These are phyloP conservation scores for Megalopta genalis DNA, from an alignment of 1,140 invertebrate genomes.

Conservation along the genomic window DNA sequence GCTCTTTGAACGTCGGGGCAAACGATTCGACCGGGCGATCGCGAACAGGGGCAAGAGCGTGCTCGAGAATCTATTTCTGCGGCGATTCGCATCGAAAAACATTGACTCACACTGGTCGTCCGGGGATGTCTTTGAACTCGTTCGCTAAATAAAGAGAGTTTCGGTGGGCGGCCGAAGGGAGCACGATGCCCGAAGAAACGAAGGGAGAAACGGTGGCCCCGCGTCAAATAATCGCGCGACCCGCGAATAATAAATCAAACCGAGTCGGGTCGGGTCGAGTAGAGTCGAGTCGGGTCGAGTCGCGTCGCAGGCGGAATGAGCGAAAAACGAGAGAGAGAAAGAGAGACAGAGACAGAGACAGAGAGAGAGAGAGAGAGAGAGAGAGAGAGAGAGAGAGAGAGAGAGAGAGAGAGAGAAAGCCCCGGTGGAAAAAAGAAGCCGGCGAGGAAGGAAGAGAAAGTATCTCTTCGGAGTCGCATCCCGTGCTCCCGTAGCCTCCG, in stretches of 20 bases:
- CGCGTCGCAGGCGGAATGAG: slow-evolving; percentile 11
- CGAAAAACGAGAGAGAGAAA: slow-evolving; percentile 11
- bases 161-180: slow-evolving; percentile 14
- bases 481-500: background rate
- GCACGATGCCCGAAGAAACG: background rate
- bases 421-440: slow-evolving; percentile 15
- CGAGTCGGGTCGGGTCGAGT: slow-evolving; percentile 32
- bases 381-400: too few species aligned
- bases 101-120: slow-evolving; percentile 67
- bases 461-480: slow-evolving; percentile 27
- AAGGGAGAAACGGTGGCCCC: slow-evolving; percentile 15
- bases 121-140: slow-evolving; percentile 72
- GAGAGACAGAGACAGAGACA: background rate
- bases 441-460: slow-evolving; percentile 30
- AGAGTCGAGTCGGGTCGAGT: slow-evolving; percentile 31
- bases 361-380: background rate
- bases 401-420: background rate
- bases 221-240: slow-evolving; percentile 60
- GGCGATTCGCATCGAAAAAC: slow-evolving; percentile 73
- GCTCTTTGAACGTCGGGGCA: slow-evolving; percentile 13
- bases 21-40: slow-evolving; percentile 42
- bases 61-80: slow-evolving; percentile 69
- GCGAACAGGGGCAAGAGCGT: slow-evolving; percentile 30
- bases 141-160: slow-evolving; percentile 70
- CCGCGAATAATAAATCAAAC: slow-evolving; percentile 59